Conservation (phyloP, 2,797 vertebrate genomes). For the Myripristis murdjan region DNA sequence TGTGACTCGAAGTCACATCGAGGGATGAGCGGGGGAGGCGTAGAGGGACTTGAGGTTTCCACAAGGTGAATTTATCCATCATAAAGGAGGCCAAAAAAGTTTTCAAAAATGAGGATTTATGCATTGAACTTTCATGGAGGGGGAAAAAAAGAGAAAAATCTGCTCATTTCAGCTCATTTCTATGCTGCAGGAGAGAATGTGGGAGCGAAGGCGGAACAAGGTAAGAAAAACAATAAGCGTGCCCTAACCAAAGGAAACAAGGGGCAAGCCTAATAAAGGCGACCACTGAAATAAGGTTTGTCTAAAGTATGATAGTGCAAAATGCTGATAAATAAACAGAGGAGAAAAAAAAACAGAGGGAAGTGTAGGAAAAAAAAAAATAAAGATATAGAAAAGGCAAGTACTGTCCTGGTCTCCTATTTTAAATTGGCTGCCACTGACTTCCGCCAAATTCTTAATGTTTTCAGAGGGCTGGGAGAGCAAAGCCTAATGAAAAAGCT, state of each 20-base stretch:
- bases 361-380: constrained; percentile 47
- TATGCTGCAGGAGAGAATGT: constrained; percentile 1
- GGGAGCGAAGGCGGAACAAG: constrained; percentile 21
- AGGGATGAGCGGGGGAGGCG: constrained; percentile 14
- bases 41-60: constrained; percentile 15
- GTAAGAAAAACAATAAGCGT: constrained; percentile 32
- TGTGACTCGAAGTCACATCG: constrained; percentile 38
- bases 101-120: constrained; percentile 21
- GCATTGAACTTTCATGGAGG: background rate
- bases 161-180: constrained; percentile 35
- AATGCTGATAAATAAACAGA: constrained; percentile 39
- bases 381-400: constrained; percentile 24
- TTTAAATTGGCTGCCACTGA: constrained; percentile 80
- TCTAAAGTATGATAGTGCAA: constrained; percentile 30
- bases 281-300: constrained; percentile 28
- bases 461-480: constrained; percentile 79
- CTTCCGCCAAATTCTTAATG: constrained; percentile 81
- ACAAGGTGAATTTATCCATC: constrained; percentile 43
- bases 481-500: constrained; percentile 87
- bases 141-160: background rate
- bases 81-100: constrained; percentile 16
- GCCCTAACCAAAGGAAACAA: background rate
- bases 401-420: constrained; percentile 59
- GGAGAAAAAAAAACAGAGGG: constrained; percentile 15
- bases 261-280: constrained; percentile 20